Base-by-base conservation (phyloP, 2,113 vertebrate genomes). In the Cettia cetti region DNA sequence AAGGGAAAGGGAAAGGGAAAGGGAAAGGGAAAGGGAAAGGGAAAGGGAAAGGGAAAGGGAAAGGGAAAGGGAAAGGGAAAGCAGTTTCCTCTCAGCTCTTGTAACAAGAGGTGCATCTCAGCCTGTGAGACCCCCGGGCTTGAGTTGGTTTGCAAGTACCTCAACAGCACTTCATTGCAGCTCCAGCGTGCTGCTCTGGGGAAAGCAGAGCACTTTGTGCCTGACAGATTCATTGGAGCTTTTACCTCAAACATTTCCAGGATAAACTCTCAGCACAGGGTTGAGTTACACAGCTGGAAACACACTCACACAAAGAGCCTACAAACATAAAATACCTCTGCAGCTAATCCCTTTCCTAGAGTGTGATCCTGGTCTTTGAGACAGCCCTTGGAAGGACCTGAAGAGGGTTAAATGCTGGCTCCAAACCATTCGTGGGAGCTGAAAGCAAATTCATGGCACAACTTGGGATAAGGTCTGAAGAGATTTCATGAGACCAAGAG, bases 101-200 rank as follows among this genome's bases (percentile, higher is more conserved):
- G 9, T 39, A 35, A 74, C 7, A 50, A n/a, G 28, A 59, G 53
- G 20, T 24, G 10, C 31, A n/a, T n/a, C 63, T 60, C 33, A 35
- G 45, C 6, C 44, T 40, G 13, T 7, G 31, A 63, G 52, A 54
- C 13, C 31, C 57, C 45, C 0, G 0, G 44, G n/a, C n/a, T 50
- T 3, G 71, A 35, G 9, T 9, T 31, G 47, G 14, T 83, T 69
- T 86, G 21, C 27, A 63, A 69, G 20, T 8, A 14, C 27, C n/a
- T 33, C 49, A 30, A 0, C 11, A 61, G 28, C 15, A 30, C 16
- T 10, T 30, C 52, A 24, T 1, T 39, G 35, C 61, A 80, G 74
- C 61, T 72, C 57, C 56, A 50, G 33, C 16, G 35, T 71, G 60
- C 26, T 72, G 49, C 33, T 85, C 60, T 15, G 66, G 82, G 74